Percentiles rank a stretch among this genome's conserved stretches.
These are phyloP conservation scores for Platycheirus rosarum DNA, from an alignment of 2,888 invertebrate genomes.

Conservation along the genomic window DNA sequence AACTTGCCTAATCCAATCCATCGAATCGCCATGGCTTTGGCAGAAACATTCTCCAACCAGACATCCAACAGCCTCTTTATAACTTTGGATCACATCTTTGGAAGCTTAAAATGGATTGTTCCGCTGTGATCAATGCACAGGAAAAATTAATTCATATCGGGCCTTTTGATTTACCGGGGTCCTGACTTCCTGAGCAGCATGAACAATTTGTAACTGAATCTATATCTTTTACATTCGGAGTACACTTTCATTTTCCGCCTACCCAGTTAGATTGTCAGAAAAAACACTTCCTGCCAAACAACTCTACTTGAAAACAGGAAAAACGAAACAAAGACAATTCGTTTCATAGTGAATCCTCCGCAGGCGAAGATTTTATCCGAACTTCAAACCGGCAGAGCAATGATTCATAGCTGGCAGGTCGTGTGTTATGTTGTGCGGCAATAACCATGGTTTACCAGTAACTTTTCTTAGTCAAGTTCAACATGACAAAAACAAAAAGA, in stretches of 20 bases:
- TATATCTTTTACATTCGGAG: not conserved
- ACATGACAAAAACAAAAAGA: slow-evolving; percentile 6
- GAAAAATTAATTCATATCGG: not conserved
- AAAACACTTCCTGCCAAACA: slow-evolving; percentile 12
- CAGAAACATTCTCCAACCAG: slow-evolving; percentile 33
- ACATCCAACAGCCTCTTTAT: not conserved
- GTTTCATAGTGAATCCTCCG: slow-evolving; percentile 12
- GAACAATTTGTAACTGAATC: slow-evolving; percentile 5
- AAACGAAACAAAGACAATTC: slow-evolving; percentile 4
- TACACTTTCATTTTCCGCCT: slow-evolving; percentile 19
- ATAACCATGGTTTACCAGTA: not conserved
- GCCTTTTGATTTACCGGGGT: not conserved
- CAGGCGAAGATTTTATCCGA: slow-evolving; percentile 6
- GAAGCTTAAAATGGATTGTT: slow-evolving; percentile 6
- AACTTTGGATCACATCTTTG: slow-evolving; percentile 29
- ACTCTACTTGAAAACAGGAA: not conserved
- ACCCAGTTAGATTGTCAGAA: not conserved
- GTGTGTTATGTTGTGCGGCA: not conserved
- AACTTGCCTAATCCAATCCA: slow-evolving; percentile 46
- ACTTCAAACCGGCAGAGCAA: not conserved
- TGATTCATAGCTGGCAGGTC: slow-evolving; percentile 12
- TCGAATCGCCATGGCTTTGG: slow-evolving; percentile 28
- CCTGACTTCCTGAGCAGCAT: slow-evolving; percentile 14
- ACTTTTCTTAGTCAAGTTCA: slow-evolving; percentile 26
- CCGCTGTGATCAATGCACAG: not conserved